These are phyloP conservation scores for Diplogasteroides magnus DNA, from an alignment of 1,140 invertebrate species.

Conservation along the genomic window DNA sequence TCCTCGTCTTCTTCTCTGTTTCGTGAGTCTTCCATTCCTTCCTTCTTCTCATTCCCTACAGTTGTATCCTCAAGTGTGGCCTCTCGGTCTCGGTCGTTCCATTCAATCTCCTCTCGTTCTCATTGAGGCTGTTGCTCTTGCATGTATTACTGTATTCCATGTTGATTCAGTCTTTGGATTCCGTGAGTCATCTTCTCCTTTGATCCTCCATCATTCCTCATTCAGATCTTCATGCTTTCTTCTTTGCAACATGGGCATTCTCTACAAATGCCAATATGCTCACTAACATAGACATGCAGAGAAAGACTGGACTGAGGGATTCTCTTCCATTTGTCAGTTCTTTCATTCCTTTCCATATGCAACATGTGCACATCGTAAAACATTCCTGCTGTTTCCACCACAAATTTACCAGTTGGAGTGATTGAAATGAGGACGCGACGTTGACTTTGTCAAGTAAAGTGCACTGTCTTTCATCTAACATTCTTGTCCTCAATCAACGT, in stretches of 20 bases:
- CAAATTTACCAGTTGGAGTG: too few species aligned
- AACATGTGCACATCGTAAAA: too few species aligned
- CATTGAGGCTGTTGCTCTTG: too few species aligned
- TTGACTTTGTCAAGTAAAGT: too few species aligned
- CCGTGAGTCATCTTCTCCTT: conserved; percentile 20
- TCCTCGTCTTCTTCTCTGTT: conserved; percentile 42
- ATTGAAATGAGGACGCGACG: too few species aligned
- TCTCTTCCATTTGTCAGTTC: conserved; percentile 28
- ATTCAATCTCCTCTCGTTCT: too few species aligned
- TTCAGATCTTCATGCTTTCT: conserved; percentile 46
- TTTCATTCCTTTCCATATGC: too few species aligned
- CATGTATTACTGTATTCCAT: conserved; percentile 45
- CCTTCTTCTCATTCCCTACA: neutral
- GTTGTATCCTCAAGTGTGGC: conserved; percentile 40
- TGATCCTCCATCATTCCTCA: neutral
- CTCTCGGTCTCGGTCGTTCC: conserved; percentile 38
- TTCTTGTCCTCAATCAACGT: too few species aligned
- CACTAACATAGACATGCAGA: conserved; percentile 46
- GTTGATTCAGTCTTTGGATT: conserved; percentile 48
- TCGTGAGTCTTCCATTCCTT: neutral
- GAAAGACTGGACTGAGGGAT: conserved; percentile 42
- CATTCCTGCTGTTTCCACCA: too few species aligned
- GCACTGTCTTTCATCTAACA: too few species aligned
- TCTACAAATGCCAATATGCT: conserved; percentile 54
- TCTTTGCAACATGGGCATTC: conserved; percentile 45